Percentiles rank a stretch among this genome's conserved stretches.
Conservation (phyloP, 2,113 vertebrate species). For the Xiphophorus couchianus region DNA sequence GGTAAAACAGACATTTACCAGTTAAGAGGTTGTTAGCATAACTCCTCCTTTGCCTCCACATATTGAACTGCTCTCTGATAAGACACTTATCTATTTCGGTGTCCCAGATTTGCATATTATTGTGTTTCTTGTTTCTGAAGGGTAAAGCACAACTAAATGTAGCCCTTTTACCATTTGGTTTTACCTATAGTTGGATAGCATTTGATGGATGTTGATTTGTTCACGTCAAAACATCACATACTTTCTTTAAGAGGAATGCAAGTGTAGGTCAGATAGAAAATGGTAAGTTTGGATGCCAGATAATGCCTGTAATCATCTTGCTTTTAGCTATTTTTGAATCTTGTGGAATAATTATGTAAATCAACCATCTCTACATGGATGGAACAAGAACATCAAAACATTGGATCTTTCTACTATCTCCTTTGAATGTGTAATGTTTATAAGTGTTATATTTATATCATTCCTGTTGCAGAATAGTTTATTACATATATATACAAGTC, state of each 20-base stretch:
- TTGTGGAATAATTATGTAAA: constrained; percentile 16
- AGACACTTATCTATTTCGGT: neutral
- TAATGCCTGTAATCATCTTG: constrained; percentile 18
- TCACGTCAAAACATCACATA: neutral
- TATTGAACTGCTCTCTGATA: neutral
- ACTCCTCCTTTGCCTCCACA: neutral
- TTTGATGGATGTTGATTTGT: neutral
- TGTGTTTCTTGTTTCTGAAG: neutral
- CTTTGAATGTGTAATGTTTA: neutral
- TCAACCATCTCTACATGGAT: constrained; percentile 10
- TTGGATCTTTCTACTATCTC: neutral
- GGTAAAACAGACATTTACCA: neutral
- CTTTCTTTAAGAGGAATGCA: constrained; percentile 1
- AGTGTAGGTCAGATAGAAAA: constrained; percentile 2
- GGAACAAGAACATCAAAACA: neutral
- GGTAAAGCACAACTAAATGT: neutral
- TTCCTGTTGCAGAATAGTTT: constrained; percentile 1
- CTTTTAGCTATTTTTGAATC: constrained; percentile 4
- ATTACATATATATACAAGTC: constrained; percentile 11
- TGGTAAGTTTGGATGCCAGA: constrained; percentile 19
- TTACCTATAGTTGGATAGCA: neutral
- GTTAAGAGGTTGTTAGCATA: neutral
- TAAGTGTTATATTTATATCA: neutral
- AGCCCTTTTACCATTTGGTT: neutral
- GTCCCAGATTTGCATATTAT: neutral